Base-by-base conservation (phyloP, 2,797 vertebrate species). In the Oceanodroma leucorhoa region DNA sequence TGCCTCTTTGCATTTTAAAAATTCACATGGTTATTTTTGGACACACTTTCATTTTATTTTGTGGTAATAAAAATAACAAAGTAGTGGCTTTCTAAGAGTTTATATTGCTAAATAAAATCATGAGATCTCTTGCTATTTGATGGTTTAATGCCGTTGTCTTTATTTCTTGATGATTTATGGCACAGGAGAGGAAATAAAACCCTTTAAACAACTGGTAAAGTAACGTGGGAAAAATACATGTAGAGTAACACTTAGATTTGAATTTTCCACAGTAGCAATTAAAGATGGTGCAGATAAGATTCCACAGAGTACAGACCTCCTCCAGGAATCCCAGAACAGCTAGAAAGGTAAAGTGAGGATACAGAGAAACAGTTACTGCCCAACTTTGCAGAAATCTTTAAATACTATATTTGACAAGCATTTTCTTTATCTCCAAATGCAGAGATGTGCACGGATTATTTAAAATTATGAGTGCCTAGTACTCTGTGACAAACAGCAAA, bases 301-400 rank as follows among this genome's bases (percentile, higher is more conserved):
- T 75, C 29, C 50, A 46, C 61, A 66, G 60, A 88, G 17, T 32
- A 40, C n/a, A 82, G 26, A 61, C 72, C 81, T 86, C 92, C 80
- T 90, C 76, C 88, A 90, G 86, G 89, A 94, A 93, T 87, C 83
- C 26, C 73, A 82, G 62, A 93, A 84, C 32, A 92, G n/a, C 69
- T 73, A 60, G 40, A 91, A 87, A 89, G 67, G 77, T 94, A 41
- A 93, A 61, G 23, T 53, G 51, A 90, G 92, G 90, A 76, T 76
- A 89, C 46, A 38, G 73, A 77, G 78, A 62, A 45, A 34, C 32
- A 38, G 34, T 73, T 92, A 55, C 88, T 75, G 12, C 65, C 67
- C 16, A 91, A 3, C 53, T 81, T 80, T 72, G 76, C 27, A 78
- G 69, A 60, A 78, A 38, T 85, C 58, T 78, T 83, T 41, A 90